These are phyloP conservation scores for Heterodera carotae DNA, from an alignment of 1,140 invertebrate genomes.

Conservation along the genomic window DNA sequence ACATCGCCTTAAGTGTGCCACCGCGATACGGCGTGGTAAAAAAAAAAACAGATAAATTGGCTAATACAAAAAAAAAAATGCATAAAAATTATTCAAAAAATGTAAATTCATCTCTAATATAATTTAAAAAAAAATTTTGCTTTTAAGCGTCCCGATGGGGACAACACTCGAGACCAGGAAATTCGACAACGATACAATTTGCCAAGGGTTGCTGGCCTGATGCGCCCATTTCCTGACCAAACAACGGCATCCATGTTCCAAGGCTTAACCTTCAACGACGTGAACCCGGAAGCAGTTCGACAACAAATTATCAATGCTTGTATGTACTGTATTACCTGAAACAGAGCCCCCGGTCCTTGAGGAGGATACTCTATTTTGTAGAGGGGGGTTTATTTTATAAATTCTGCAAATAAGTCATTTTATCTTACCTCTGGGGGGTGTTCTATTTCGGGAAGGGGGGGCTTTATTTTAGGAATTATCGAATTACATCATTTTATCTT, in stretches of 20 bases:
- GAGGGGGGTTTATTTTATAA: too few relatives aligned
- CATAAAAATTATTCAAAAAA: too few relatives aligned
- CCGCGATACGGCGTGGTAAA: slow-evolving; percentile 61
- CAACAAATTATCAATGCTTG: slow-evolving; percentile 62
- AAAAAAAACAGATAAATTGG: background rate
- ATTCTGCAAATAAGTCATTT: too few relatives aligned
- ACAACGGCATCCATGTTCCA: slow-evolving; percentile 47
- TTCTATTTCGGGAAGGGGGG: too few relatives aligned
- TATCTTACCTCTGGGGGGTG: too few relatives aligned
- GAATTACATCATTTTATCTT: too few relatives aligned
- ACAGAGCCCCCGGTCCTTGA: too few relatives aligned
- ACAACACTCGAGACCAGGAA: slow-evolving; percentile 63
- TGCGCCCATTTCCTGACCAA: slow-evolving; percentile 64
- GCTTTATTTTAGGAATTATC: too few relatives aligned
- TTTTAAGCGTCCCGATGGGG: slow-evolving; percentile 62
- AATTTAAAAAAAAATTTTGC: too few relatives aligned
- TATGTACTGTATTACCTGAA: too few relatives aligned
- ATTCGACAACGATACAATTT: slow-evolving; percentile 54
- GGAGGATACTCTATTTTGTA: too few relatives aligned
- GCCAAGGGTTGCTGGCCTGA: slow-evolving; percentile 58
- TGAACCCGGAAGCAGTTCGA: slow-evolving; percentile 59
- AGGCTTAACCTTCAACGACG: slow-evolving; percentile 59
- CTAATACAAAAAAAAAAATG: background rate
- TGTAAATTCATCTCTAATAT: too few relatives aligned
- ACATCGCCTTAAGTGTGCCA: slow-evolving; percentile 55